Base-by-base conservation (phyloP, 2,888 invertebrate genomes). In the Allophyes oxyacanthae region DNA sequence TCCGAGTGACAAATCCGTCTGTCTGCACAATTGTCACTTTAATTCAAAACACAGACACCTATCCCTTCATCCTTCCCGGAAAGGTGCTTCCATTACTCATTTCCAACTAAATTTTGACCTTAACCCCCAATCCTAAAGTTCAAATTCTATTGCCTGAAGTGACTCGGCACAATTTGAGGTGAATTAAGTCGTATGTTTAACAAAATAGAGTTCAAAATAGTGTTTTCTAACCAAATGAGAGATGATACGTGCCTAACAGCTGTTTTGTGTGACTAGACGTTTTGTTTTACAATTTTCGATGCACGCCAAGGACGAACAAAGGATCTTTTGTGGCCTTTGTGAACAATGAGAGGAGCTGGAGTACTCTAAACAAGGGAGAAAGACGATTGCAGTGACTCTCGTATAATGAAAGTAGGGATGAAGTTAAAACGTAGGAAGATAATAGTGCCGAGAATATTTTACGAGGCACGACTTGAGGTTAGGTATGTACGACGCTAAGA, bases 231-330 rank as follows among this genome's bases (percentile, higher is more conserved):
- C 11, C n/a, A 49, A 57, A 63, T 44, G 52, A 60, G 59, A 65
- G 51, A 56, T 42, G 53, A 48, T 86, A 87, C 89, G 90, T 90
- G 90, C 81, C 79, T 81, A 89, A 90, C 88, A 89, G 88, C 87
- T 88, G 89, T 90, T 88, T 84, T 83, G 85, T 86, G 84, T 85
- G 83, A 72, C 71, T 64, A 75, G 76, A 57, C 60, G 67, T 80
- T 87, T 90, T 89, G 87, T 89, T 86, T 85, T 74, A 80, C 74
- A 81, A 80, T 83, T 87, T 85, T 81, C 75, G 79, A 71, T 72
- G 83, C n/a, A 78, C 81, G 77, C 74, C 79, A 81, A 83, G 81
- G 82, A 79, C 79, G 73, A 62, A 82, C 74, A 83, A 79, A 82
- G 78, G 78, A 71, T 72, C 73, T 77, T 77, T 62, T 72, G 67